Evolutionary conservation across 2,888 invertebrate species (phyloP).

Genomic region (Heliconius hortense): DNA sequence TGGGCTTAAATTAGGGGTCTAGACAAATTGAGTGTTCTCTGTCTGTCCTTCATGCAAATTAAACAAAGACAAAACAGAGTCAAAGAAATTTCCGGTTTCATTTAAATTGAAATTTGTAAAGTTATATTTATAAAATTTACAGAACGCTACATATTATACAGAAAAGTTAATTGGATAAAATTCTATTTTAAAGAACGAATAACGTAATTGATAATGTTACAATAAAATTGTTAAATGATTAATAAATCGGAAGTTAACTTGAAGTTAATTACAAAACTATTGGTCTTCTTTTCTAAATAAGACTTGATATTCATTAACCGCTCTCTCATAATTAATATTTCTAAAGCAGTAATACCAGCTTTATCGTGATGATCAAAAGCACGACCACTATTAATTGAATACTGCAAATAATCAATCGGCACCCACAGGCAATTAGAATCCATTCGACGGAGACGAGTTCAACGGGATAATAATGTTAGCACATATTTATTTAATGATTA

Average conservation of each 20-base stretch:
- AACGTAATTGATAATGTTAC: not conserved
- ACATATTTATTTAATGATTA: slow-evolving; percentile 57
- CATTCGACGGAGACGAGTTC: slow-evolving; percentile 57
- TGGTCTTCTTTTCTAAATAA: slow-evolving; percentile 37
- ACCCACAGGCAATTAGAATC: slow-evolving; percentile 62
- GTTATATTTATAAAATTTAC: not conserved
- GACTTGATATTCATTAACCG: slow-evolving; percentile 40
- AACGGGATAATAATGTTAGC: slow-evolving; percentile 65
- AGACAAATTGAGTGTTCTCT: slow-evolving; percentile 59
- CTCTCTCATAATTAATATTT: slow-evolving; percentile 40
- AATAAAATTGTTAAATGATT: slow-evolving; percentile 8
- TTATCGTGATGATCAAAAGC: slow-evolving; percentile 56
- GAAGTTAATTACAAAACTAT: slow-evolving; percentile 39
- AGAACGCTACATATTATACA: not conserved
- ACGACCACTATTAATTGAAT: slow-evolving; percentile 72
- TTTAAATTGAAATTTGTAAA: slow-evolving; percentile 10
- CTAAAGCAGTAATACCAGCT: slow-evolving; percentile 36
- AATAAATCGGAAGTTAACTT: slow-evolving; percentile 41
- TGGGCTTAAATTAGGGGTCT: slow-evolving; percentile 59
- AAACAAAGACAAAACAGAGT: slow-evolving; percentile 57
- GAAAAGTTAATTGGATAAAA: not conserved
- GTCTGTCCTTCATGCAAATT: slow-evolving; percentile 60
- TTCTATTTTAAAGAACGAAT: not conserved
- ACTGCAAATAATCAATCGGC: slow-evolving; percentile 72
- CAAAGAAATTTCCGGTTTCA: slow-evolving; percentile 65